Percentiles rank a stretch among this genome's conserved stretches.
Evolutionary conservation across 2,797 vertebrate genomes (phyloP).

Genomic region (Prunella strophiata): DNA sequence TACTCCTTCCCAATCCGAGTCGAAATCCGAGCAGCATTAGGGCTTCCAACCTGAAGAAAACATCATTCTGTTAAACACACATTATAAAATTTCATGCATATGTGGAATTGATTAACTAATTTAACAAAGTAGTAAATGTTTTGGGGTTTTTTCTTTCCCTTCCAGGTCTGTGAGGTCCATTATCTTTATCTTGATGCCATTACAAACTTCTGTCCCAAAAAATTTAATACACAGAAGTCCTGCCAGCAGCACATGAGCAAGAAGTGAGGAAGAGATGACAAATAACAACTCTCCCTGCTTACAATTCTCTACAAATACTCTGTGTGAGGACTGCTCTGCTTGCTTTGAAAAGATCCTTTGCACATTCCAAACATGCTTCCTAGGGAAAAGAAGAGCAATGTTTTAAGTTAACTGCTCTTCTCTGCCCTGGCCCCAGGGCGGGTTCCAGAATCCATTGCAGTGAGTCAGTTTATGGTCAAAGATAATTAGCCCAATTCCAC

Average conservation of each 20-base stretch:
- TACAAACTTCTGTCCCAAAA: not conserved
- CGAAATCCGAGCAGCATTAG: slow-evolving; percentile 83
- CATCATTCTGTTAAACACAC: not conserved
- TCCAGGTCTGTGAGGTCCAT: not conserved
- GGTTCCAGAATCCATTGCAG: not conserved
- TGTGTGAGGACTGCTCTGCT: not conserved
- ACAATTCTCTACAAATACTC: not conserved
- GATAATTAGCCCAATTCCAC: not conserved
- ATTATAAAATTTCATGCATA: not conserved
- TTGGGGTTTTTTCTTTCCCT: not conserved
- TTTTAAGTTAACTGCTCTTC: not conserved
- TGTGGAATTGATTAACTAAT: not conserved
- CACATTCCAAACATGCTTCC: not conserved
- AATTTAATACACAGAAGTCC: not conserved
- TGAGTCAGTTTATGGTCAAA: not conserved
- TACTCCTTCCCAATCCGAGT: slow-evolving; percentile 84
- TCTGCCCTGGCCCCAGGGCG: not conserved
- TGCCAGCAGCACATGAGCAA: not conserved
- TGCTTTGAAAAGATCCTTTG: not conserved
- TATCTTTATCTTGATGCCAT: not conserved
- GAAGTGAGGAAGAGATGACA: not conserved
- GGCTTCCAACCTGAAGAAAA: slow-evolving; percentile 86
- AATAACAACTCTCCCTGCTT: not conserved
- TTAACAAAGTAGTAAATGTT: not conserved
- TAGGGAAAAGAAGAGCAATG: not conserved